Evolutionary conservation across 2,113 vertebrate species (phyloP).

Genomic region (Carassius auratus): DNA sequence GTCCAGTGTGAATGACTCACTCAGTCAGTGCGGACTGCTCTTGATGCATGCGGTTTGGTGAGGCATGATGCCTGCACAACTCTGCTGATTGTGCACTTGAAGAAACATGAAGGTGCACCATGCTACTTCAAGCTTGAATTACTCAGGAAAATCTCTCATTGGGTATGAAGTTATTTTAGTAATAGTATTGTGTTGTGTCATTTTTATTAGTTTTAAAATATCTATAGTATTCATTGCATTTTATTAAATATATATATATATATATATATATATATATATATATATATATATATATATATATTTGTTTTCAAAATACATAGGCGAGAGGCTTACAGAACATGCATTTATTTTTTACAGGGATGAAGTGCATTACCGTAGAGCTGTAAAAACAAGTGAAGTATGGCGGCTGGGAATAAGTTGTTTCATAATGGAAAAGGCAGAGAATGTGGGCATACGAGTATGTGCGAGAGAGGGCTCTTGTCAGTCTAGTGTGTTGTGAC

Average conservation of each 20-base stretch:
- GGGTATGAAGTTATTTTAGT: neutral
- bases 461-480: neutral
- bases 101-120: neutral
- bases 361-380: neutral
- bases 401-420: neutral
- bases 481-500: conserved; percentile 13
- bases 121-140: neutral
- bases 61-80: neutral
- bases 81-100: neutral
- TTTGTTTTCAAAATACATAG: neutral
- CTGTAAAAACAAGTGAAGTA: neutral
- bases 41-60: neutral
- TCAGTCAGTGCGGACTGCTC: neutral
- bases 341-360: neutral
- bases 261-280: too few relatives aligned
- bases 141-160: neutral
- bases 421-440: neutral
- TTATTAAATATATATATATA: too few relatives aligned
- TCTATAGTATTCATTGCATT: too few relatives aligned
- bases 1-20: neutral
- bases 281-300: too few relatives aligned
- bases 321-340: neutral
- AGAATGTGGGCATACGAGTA: neutral
- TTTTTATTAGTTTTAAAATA: too few relatives aligned
- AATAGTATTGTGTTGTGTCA: too few relatives aligned